Base-by-base conservation (phyloP, 2,888 invertebrate species). In the Bellardia pandia region DNA sequence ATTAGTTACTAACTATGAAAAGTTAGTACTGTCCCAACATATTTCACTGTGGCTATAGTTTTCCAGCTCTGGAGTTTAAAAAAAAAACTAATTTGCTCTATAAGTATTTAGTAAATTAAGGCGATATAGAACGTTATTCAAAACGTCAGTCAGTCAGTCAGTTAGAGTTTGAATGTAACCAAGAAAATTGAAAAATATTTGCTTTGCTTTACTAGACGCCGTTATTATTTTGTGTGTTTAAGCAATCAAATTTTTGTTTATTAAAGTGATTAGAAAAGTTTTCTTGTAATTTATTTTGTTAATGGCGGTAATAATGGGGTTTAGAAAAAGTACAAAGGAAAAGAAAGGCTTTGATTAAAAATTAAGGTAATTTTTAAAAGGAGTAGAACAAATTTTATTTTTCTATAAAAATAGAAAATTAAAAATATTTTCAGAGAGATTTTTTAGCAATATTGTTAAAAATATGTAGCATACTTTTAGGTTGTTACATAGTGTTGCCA, bases 161-260 rank as follows among this genome's bases (percentile, higher is more conserved):
- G 30, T 11, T 3, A 33, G 23, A 2, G 5, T 51, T n/a, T n/a
- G n/a, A 53, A 53, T 9, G 30, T 13, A 51, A n/a, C 14, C 37
- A n/a, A 51, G 45, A 53, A 53, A 68, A 82, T 76, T 68, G 60
- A 58, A 81, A 81, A 60, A 60, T 68, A 51, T 75, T 69, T 75
- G 11, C n/a, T 37, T 14, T 14, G 6, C 3, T 51, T 53, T 33
- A 11, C n/a, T 72, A 23, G 14, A 14, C 14, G 33, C 56, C 45
- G n/a, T 5, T 14, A 13, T 11, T 56, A n/a, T 2, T 58, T 14
- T 51, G 3, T 40, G 23, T 51, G 11, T 33, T 33, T 13, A 71
- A 51, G 40, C 23, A 71, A 40, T 60, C 5, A 79, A 51, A 71
- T 51, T 53, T 40, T 0, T 51, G 9, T 71, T 51, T 71, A 79